Percentiles rank a stretch among this genome's conserved stretches.
These are phyloP conservation scores for Eumerus sabulonum DNA, from an alignment of 2,888 invertebrate genomes.

Conservation along the genomic window DNA sequence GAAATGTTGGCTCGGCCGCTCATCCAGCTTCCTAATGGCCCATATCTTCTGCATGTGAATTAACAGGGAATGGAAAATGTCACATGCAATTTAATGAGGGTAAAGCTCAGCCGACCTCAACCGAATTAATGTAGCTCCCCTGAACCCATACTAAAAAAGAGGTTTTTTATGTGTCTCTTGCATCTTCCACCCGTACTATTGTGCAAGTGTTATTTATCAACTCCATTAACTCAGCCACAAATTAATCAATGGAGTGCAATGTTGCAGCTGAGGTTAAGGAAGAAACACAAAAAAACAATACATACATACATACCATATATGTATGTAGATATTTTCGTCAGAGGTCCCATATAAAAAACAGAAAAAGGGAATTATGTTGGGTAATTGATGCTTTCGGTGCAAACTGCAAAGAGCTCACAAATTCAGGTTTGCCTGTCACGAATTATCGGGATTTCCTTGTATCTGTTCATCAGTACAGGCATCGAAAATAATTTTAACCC, in stretches of 20 bases:
- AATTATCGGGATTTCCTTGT: too few species aligned
- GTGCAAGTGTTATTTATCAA: constrained; percentile 59
- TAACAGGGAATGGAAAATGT: constrained; percentile 57
- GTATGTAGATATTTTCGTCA: too few species aligned
- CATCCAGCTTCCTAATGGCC: constrained; percentile 25
- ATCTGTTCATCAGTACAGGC: too few species aligned
- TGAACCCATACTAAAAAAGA: constrained; percentile 19
- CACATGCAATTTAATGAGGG: constrained; percentile 62
- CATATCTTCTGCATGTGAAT: constrained; percentile 42
- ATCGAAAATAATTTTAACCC: too few species aligned
- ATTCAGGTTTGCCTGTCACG: too few species aligned
- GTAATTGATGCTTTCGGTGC: too few species aligned
- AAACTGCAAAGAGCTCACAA: too few species aligned
- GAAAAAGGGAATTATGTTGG: too few species aligned
- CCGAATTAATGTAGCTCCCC: constrained; percentile 56
- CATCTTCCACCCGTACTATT: constrained; percentile 1
- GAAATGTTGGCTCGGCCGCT: constrained; percentile 1
- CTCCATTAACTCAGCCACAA: constrained; percentile 53
- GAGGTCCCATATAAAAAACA: too few species aligned
- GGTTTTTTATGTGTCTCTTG: constrained; percentile 14
- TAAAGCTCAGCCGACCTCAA: constrained; percentile 58
- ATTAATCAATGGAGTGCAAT: constrained; percentile 43
- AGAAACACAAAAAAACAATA: not conserved
- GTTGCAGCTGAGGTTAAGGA: constrained; percentile 2
- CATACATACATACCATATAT: too few species aligned